Evolutionary conservation across 1,140 invertebrate genomes (phyloP).

Genomic region (Musca domestica): DNA sequence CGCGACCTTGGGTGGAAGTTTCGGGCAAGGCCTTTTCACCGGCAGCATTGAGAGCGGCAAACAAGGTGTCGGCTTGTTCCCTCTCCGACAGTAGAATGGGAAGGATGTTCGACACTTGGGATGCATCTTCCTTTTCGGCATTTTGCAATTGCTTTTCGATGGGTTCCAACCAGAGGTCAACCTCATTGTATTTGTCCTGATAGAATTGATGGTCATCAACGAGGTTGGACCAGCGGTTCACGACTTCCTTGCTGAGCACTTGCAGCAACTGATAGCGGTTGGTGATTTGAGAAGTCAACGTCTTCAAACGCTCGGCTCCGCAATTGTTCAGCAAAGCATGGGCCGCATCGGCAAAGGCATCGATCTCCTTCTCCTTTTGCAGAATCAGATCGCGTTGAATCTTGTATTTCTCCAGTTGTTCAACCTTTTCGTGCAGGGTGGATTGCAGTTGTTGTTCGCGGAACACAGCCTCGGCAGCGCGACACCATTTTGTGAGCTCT

Average conservation of each 20-base stretch:
- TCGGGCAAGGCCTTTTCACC: slow-evolving; percentile 88
- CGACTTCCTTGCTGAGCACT: slow-evolving; percentile 81
- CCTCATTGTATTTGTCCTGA: slow-evolving; percentile 72
- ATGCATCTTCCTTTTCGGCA: slow-evolving; percentile 59
- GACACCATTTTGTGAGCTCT: slow-evolving; percentile 79
- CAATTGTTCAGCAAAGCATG: slow-evolving; percentile 81
- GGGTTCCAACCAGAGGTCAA: slow-evolving; percentile 73
- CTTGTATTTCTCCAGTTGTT: slow-evolving; percentile 70
- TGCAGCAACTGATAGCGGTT: slow-evolving; percentile 84
- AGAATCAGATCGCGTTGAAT: slow-evolving; percentile 72
- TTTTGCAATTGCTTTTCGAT: slow-evolving; percentile 74
- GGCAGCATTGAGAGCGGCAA: slow-evolving; percentile 68
- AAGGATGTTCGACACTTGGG: slow-evolving; percentile 60
- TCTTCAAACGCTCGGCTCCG: slow-evolving; percentile 81
- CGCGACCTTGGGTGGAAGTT: slow-evolving; percentile 85
- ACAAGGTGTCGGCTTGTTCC: slow-evolving; percentile 77
- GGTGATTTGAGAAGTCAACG: slow-evolving; percentile 84
- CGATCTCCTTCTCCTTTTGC: slow-evolving; percentile 77
- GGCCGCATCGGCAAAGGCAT: slow-evolving; percentile 86
- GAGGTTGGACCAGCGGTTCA: slow-evolving; percentile 81
- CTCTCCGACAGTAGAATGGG: slow-evolving; percentile 77
- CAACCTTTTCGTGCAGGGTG: slow-evolving; percentile 76
- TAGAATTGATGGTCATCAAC: slow-evolving; percentile 83
- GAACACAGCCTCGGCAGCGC: slow-evolving; percentile 76
- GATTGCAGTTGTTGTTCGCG: slow-evolving; percentile 81